These are phyloP conservation scores for Drosophila erecta DNA, from an alignment of 1,140 invertebrate genomes.

Conservation along the genomic window DNA sequence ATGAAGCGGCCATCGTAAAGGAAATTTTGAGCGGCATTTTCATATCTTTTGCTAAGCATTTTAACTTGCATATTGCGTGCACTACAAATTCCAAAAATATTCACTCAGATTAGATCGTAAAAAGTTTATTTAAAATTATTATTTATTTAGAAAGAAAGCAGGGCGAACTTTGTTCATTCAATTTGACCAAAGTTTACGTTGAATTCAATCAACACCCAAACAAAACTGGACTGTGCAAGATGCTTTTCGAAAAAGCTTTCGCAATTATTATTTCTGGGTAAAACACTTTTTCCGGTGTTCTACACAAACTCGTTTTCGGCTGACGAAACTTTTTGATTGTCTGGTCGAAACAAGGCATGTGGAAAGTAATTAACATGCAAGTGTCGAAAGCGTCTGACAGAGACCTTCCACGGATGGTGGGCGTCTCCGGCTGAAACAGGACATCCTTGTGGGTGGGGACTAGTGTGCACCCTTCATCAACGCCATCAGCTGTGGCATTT, in stretches of 20 bases:
- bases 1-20: no score
- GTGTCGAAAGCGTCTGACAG: conserved; percentile 47
- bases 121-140: background rate
- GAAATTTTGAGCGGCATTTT: background rate
- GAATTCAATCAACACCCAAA: conserved; percentile 50
- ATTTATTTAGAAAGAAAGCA: background rate
- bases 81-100: background rate
- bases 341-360: conserved; percentile 33
- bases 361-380: conserved; percentile 59
- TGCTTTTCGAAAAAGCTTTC: conserved; percentile 40
- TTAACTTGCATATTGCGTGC: background rate
- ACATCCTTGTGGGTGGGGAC: conserved; percentile 7
- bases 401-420: background rate
- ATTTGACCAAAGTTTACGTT: conserved; percentile 34
- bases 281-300: conserved; percentile 32
- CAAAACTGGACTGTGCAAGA: conserved; percentile 13
- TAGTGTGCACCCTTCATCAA: conserved; percentile 28
- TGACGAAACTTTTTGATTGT: conserved; percentile 53
- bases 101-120: background rate
- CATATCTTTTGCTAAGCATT: conserved; percentile 26
- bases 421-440: conserved; percentile 6
- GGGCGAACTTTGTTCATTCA: conserved; percentile 33
- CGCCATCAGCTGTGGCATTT: conserved; percentile 42
- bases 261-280: conserved; percentile 47
- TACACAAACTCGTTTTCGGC: conserved; percentile 37